Percentiles rank a stretch among this genome's conserved stretches.
Conservation (phyloP, 1,140 invertebrate genomes). For the Tetramorium alpestre region DNA sequence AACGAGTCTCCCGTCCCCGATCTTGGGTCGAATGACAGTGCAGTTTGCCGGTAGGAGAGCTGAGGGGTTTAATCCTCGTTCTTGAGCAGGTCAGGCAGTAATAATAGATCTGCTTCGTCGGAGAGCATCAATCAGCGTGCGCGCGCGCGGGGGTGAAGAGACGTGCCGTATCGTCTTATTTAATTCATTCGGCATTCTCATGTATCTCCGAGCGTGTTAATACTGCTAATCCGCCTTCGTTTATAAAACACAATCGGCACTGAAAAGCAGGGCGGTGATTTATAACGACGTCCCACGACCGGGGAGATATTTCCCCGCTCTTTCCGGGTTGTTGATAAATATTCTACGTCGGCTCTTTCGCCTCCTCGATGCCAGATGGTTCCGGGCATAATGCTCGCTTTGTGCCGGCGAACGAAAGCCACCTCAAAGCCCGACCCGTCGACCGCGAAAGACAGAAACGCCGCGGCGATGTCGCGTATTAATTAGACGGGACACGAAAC, state of each 20-base stretch:
- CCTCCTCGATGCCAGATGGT: conserved; percentile 44
- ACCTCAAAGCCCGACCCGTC: conserved; percentile 27
- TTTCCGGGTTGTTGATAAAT: conserved; percentile 53
- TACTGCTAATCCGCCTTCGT: conserved; percentile 46
- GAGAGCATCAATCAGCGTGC: conserved; percentile 38
- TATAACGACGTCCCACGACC: neutral
- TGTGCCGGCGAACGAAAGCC: conserved; percentile 1
- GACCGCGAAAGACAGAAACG: conserved; percentile 30
- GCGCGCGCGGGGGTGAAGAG: neutral
- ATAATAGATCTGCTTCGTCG: conserved; percentile 46
- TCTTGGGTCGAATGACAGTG: conserved; percentile 18
- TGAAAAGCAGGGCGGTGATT: conserved; percentile 30
- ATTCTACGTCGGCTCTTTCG: neutral
- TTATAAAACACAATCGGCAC: conserved; percentile 48
- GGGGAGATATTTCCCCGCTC: conserved; percentile 12
- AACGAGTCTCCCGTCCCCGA: neutral
- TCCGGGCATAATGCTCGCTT: conserved; percentile 34
- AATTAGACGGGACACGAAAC: conserved; percentile 31
- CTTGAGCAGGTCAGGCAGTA: conserved; percentile 39
- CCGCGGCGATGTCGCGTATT: conserved; percentile 29
- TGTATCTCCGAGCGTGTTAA: conserved; percentile 26
- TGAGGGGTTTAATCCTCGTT: conserved; percentile 34
- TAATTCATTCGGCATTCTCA: conserved; percentile 24
- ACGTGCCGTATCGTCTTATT: conserved; percentile 28
- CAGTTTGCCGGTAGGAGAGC: conserved; percentile 1